phyloP scores from a whole-genome alignment of 2,113 vertebrate genomes.

The Trichomycterus rosablanca region DNA sequence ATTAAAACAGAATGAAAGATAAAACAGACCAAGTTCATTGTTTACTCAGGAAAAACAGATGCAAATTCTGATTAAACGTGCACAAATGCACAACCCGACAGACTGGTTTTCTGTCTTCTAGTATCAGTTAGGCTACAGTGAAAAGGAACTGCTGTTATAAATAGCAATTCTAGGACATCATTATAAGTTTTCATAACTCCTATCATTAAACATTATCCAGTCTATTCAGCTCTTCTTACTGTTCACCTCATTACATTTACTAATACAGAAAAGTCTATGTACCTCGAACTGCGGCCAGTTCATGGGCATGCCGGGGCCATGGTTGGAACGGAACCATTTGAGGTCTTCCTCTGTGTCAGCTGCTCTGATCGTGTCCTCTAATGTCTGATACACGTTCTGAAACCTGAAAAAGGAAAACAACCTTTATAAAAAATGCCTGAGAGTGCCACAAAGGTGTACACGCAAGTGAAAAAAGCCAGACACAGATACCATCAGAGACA shows the following conservation, averaged over 20 bases:
- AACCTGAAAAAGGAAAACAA: conserved; percentile 67
- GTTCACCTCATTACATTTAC: neutral
- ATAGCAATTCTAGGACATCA: neutral
- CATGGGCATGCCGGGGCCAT: conserved; percentile 96
- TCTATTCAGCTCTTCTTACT: too few species aligned
- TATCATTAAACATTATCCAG: too few species aligned
- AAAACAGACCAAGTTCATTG: neutral
- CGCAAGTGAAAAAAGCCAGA: too few species aligned
- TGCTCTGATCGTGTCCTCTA: conserved; percentile 83
- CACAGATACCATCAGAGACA: too few species aligned
- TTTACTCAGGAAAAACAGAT: conserved; percentile 6
- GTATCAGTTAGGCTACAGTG: neutral
- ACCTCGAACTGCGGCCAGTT: conserved; percentile 99
- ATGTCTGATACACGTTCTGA: conserved; percentile 79
- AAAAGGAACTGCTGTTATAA: too few species aligned
- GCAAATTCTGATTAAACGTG: neutral
- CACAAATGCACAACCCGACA: conserved; percentile 10
- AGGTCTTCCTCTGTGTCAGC: conserved; percentile 87
- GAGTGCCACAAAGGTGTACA: too few species aligned
- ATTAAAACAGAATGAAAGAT: neutral
- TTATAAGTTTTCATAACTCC: too few species aligned
- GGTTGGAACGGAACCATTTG: conserved; percentile 86
- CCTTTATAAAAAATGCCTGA: too few species aligned
- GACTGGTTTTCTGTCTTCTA: conserved; percentile 23
- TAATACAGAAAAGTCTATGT: conserved; percentile 26